Evolutionary conservation across 2,113 vertebrate species (phyloP).

Genomic region (Eulemur rufifrons): DNA sequence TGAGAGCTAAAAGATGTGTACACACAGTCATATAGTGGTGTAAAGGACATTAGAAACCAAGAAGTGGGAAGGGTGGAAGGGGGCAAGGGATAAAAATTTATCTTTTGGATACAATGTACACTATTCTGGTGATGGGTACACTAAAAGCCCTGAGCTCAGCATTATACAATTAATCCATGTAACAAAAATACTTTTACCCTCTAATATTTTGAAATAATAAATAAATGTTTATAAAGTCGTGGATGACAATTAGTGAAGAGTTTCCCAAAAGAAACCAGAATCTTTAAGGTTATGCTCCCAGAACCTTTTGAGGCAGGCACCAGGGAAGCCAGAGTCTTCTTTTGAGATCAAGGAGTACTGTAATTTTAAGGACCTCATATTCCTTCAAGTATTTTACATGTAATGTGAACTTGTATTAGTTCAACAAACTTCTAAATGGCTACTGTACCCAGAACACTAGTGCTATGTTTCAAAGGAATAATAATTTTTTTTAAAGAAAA

Average conservation of each 20-base stretch:
- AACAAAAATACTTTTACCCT: too few relatives aligned
- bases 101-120: too few relatives aligned
- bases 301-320: neutral
- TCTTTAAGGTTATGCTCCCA: neutral
- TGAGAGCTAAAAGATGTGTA: too few relatives aligned
- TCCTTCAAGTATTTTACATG: neutral
- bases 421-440: neutral
- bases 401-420: neutral
- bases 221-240: neutral
- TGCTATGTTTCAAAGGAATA: neutral
- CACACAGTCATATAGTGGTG: too few relatives aligned
- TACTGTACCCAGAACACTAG: neutral
- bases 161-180: too few relatives aligned
- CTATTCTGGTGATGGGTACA: too few relatives aligned
- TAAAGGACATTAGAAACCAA: too few relatives aligned
- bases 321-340: neutral
- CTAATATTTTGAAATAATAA: too few relatives aligned
- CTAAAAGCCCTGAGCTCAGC: too few relatives aligned
- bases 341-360: neutral
- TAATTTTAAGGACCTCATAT: neutral
- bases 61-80: too few relatives aligned
- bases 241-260: neutral
- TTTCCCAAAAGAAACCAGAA: constrained; percentile 35
- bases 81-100: too few relatives aligned
- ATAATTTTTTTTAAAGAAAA: neutral